These are phyloP conservation scores for Lymantria dispar DNA, from an alignment of 2,888 invertebrate genomes.

Conservation along the genomic window DNA sequence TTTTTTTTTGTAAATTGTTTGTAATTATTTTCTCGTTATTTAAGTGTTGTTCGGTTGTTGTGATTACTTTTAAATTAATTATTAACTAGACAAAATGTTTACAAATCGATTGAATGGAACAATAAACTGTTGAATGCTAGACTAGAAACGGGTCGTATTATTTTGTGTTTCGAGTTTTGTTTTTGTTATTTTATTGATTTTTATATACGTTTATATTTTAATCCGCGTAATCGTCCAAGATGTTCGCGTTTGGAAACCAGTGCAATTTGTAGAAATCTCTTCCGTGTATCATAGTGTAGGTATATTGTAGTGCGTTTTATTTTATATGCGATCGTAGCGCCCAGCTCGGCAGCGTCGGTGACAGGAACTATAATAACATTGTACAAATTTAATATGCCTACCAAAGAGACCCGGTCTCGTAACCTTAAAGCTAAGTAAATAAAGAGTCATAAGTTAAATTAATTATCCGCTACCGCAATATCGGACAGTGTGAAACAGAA, in stretches of 20 bases:
- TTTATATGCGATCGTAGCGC: conserved; percentile 62
- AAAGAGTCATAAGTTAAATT: conserved; percentile 77
- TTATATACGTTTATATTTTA: conserved; percentile 65
- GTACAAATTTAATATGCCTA: conserved; percentile 83
- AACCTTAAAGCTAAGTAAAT: conserved; percentile 79
- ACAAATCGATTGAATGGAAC: conserved; percentile 62
- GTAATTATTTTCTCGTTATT: conserved; percentile 77
- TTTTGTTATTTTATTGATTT: conserved; percentile 78
- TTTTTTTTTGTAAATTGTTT: conserved; percentile 76
- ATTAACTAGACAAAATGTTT: conserved; percentile 65
- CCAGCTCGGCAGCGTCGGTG: conserved; percentile 57
- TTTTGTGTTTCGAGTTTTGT: conserved; percentile 78
- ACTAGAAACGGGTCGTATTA: conserved; percentile 82
- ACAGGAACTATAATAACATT: conserved; percentile 74
- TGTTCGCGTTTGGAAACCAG: conserved; percentile 80
- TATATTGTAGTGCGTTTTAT: conserved; percentile 73
- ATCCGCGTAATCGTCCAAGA: conserved; percentile 76
- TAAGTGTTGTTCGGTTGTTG: conserved; percentile 83
- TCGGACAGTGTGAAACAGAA: conserved; percentile 70
- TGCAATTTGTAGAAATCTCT: conserved; percentile 83
- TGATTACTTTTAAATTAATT: conserved; percentile 78
- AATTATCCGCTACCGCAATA: conserved; percentile 63
- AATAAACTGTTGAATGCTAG: conserved; percentile 80
- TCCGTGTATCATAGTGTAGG: conserved; percentile 80
- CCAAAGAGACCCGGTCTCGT: conserved; percentile 84